Evolutionary conservation across 2,888 invertebrate species (phyloP), one percentile per base, ranked within the genome.

Genomic region (Caradrina kadenii): DNA sequence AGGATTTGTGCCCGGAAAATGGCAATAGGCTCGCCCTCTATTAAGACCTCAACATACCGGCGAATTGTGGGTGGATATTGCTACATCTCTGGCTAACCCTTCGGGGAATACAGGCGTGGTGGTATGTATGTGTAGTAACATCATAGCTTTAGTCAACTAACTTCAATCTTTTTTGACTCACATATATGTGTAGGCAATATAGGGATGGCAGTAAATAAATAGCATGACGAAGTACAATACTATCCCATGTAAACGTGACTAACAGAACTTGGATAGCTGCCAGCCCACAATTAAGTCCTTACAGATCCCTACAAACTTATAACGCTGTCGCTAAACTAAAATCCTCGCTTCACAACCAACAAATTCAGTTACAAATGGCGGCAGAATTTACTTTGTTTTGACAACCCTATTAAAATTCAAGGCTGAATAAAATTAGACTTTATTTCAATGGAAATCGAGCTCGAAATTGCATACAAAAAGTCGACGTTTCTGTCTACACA

Each of bases 201-300:
- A 39, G 45, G 17, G 61, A 54, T 59, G 53, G 17, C 63, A 58
- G 17, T 61, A 73, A 67, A 81, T 69, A 63, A 81, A 73, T 69
- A 21, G 53, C 55, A 65, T 75, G 78, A 83, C 74, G 53, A 80
- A 80, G 63, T 58, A 54, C 50, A 45, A 67, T 75, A 67, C 62
- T 53, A 80, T 82, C 68, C 69, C 26, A 59, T 64, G 76, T 53
- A 39, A 48, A 49, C 77, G 66, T 82, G 81, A 83, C 78, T 82
- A 75, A 82, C 58, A 10, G 17, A n/a, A 13, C 31, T 55, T 83
- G 81, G 81, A 63, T 1, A 10, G 0, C 45, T 49, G 83, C 81
- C 81, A 81, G 61, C 52, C 58, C 69, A 69, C 62, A 62, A 74
- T 70, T 72, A 71, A 73, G 71, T 69, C 68, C 77, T 70, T 71